Evolutionary conservation across 2,888 invertebrate species (phyloP).

Genomic region (Brachyptera risi): DNA sequence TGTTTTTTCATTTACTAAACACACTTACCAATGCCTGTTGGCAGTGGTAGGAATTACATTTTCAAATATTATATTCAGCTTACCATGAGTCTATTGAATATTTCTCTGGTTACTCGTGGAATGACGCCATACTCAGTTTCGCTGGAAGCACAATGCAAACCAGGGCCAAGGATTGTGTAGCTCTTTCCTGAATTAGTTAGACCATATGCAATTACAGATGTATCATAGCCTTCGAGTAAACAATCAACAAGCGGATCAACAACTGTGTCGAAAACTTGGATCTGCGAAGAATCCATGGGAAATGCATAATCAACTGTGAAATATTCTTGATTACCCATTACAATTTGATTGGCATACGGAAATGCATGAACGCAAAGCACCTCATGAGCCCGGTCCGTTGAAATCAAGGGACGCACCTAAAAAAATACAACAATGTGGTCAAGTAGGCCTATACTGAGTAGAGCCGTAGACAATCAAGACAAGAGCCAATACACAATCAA

Average conservation of each 20-base stretch:
- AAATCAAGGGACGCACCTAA: slow-evolving; percentile 39
- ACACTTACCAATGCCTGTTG: too few species aligned
- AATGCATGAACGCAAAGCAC: slow-evolving; percentile 57
- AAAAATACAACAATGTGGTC: too few species aligned
- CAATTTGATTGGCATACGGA: slow-evolving; percentile 55
- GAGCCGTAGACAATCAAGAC: too few species aligned
- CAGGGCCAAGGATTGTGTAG: slow-evolving; percentile 68
- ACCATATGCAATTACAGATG: slow-evolving; percentile 37
- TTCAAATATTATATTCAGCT: background rate
- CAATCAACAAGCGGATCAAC: slow-evolving; percentile 63
- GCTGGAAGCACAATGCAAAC: slow-evolving; percentile 55
- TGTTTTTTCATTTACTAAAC: too few species aligned
- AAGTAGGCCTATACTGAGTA: too few species aligned
- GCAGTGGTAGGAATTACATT: background rate
- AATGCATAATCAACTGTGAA: slow-evolving; percentile 54
- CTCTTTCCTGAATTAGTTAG: slow-evolving; percentile 62
- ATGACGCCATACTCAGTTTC: slow-evolving; percentile 69
- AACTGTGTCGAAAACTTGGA: slow-evolving; percentile 59
- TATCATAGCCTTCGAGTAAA: slow-evolving; percentile 58
- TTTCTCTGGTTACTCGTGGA: slow-evolving; percentile 66
- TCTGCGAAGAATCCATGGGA: slow-evolving; percentile 59
- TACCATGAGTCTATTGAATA: slow-evolving; percentile 57
- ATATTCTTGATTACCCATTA: slow-evolving; percentile 57
- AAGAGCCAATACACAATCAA: too few species aligned
- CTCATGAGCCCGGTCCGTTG: slow-evolving; percentile 54